Base-by-base conservation (phyloP, 2,797 vertebrate genomes). In the Anguilla megastoma region DNA sequence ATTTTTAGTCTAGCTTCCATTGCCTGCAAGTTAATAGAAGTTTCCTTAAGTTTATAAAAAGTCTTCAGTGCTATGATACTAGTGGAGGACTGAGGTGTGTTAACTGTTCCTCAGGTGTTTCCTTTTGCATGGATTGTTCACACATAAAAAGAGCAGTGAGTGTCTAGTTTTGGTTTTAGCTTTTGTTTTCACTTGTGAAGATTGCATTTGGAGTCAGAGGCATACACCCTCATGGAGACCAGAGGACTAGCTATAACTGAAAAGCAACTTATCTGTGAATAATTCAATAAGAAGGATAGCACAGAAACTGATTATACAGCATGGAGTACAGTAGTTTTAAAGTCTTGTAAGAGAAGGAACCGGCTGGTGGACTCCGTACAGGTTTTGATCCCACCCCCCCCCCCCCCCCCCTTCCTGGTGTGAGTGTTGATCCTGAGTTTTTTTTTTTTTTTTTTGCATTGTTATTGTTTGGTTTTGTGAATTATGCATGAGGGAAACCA, bases 381-480 rank as follows among this genome's bases (percentile, higher is more conserved):
- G 41, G 41, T 45, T 45, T 45, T 45, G 41, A 45, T 45, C 41
- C n/a, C n/a, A n/a, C n/a, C n/a, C n/a, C n/a, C 41, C 41, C 41
- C 41, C 41, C 9, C 12, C 56, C n/a, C n/a, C 63, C 60, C 24
- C 8, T 9, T 69, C 63, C 63, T 69, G 24, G 63, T 69, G n/a
- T 27, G n/a, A 69, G 63, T 69, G 24, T 69, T 69, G 24, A 69
- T 27, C 6, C n/a, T 63, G 21, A 0, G 16, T 45, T 45, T 45
- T 45, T 41, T 41, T 41, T 41, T 56, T 10, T 58, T 58, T 58
- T 66, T 24, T 66, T 27, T 27, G 63, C n/a, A 27, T 69, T 69
- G 14, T 69, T 69, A 69, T 69, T 69, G 63, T 69, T 69, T 69
- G 63, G 63, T 69, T n/a, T 69, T 69, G 24, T 69, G 63, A 69